Evolutionary conservation across 1,140 invertebrate genomes (phyloP), one percentile per base, ranked within the genome.

Genomic region (Sesamia nonagrioides): DNA sequence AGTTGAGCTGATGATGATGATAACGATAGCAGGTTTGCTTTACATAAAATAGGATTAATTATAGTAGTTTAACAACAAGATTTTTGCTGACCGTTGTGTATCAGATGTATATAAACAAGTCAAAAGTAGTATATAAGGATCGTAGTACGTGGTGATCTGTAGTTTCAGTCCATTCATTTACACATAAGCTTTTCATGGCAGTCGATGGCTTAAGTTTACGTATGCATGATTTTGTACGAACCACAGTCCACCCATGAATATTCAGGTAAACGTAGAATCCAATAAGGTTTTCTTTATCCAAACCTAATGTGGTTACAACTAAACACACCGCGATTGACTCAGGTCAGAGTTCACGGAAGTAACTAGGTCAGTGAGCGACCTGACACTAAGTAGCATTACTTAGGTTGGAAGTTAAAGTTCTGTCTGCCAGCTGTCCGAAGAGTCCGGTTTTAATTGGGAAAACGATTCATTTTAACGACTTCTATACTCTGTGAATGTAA

Each of bases 351-450:
- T 56, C 54, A 56, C 54, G 15, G 11, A 50, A n/a, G 45, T 13
- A 56, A 56, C 18, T 56, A 21, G 54, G 54, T 56, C 54, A 56
- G 54, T 9, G 11, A 54, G 11, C 45, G 45, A 11, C 45, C 54
- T 56, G 54, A 33, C 21, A 56, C 54, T 56, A 56, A 56, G 18
- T 56, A 56, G 54, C 54, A 56, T 56, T 27, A 27, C 21, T 56
- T 52, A 8, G 18, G 52, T 54, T 15, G 17, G 7, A 21, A 54
- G 17, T 52, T 17, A 17, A n/a, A 52, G 50, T 54, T 54, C 17
- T 54, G 52, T 54, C 7, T 6, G 52, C 52, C 52, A 54, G 52
- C 52, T 54, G 52, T 54, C 52, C 17, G 15, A 9, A 2, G 52
- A 54, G 6, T 21, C 8, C 52, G 52, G 52, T 21, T 54, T 0